Conservation (phyloP, 2,888 invertebrate genomes). For the Acanthococcus lagerstroemiae region DNA sequence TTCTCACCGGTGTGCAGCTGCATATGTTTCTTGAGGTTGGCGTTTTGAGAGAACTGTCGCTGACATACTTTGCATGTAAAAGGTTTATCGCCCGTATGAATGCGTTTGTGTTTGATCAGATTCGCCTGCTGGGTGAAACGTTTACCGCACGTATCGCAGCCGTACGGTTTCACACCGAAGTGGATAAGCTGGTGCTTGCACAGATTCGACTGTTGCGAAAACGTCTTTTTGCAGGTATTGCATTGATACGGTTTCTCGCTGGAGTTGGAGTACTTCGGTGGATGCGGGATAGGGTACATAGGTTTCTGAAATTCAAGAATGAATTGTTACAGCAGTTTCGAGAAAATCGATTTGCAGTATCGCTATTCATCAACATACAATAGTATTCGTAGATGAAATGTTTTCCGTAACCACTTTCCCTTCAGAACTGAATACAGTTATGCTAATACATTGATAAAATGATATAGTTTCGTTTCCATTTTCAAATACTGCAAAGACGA, state of each 20-base stretch:
- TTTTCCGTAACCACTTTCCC: no score
- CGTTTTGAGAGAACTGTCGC: constrained; percentile 37
- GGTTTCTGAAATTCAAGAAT: no score
- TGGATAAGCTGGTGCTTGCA: constrained; percentile 40
- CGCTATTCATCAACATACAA: no score
- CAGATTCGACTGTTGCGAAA: constrained; percentile 40
- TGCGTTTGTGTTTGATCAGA: constrained; percentile 35
- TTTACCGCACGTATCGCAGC: constrained; percentile 35
- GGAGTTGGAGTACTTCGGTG: constrained; percentile 28
- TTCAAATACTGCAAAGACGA: no score
- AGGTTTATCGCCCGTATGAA: constrained; percentile 38
- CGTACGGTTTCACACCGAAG: constrained; percentile 39
- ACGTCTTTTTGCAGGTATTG: constrained; percentile 39
- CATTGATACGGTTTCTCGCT: constrained; percentile 39
- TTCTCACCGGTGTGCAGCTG: constrained; percentile 37
- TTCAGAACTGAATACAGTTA: no score
- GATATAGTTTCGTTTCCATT: no score
- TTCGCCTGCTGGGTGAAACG: constrained; percentile 37
- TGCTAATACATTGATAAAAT: no score
- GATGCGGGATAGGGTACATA: no score
- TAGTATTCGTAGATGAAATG: no score
- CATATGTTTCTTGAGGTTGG: constrained; percentile 36
- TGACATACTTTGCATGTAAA: constrained; percentile 39
- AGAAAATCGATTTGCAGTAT: no score
- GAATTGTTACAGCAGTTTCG: no score